phyloP scores from a whole-genome alignment of 2,797 vertebrate species.

The Coregonus sp. region DNA sequence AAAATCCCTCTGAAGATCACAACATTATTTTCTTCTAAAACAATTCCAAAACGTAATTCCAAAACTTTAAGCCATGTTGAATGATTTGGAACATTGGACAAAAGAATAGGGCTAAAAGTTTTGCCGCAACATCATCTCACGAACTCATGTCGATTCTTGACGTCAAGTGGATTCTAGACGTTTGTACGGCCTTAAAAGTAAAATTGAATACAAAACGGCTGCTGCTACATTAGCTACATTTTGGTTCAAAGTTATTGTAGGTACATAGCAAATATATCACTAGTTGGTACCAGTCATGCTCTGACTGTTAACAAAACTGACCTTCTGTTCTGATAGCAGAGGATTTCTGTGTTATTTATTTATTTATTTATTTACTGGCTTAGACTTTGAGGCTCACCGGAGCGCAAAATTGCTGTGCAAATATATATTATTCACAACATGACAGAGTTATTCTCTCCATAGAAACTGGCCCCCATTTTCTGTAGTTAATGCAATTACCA shows the following conservation, averaged over 20 bases:
- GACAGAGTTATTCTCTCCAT: slow-evolving; percentile 64
- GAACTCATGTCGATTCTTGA: not conserved
- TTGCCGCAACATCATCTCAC: not conserved
- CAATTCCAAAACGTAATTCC: slow-evolving; percentile 10
- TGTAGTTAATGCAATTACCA: slow-evolving; percentile 59
- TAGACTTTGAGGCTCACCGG: slow-evolving; percentile 63
- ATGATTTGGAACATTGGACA: not conserved
- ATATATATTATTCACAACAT: slow-evolving; percentile 67
- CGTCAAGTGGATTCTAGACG: not conserved
- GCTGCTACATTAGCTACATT: slow-evolving; percentile 32
- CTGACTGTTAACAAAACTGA: slow-evolving; percentile 42
- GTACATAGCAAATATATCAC: slow-evolving; percentile 51
- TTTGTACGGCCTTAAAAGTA: not conserved
- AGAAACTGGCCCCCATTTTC: slow-evolving; percentile 61
- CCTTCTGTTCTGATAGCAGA: slow-evolving; percentile 40
- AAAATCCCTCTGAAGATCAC: slow-evolving; percentile 28
- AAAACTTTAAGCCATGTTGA: not conserved
- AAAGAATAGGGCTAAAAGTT: not conserved
- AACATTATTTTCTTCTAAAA: slow-evolving; percentile 11
- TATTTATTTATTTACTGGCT: slow-evolving; percentile 62
- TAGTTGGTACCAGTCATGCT: slow-evolving; percentile 60
- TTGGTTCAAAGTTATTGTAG: slow-evolving; percentile 55
- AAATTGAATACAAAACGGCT: not conserved
- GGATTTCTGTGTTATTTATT: slow-evolving; percentile 57
- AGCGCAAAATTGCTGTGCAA: slow-evolving; percentile 70